Conservation (phyloP, 1,140 invertebrate species). For the Neocloeon triangulifer region DNA sequence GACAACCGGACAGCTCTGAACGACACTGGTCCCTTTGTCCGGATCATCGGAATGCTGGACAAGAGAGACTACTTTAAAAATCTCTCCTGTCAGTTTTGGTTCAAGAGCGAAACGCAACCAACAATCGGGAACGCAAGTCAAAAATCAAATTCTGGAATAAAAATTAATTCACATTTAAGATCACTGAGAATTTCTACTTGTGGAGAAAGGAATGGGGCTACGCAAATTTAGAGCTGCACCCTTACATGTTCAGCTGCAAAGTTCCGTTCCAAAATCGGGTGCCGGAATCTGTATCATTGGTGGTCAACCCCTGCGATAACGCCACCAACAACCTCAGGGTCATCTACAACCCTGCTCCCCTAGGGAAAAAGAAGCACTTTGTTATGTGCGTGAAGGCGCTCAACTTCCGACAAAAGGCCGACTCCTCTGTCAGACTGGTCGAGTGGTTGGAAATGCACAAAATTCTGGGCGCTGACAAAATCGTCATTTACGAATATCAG, state of each 20-base stretch:
- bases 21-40: not conserved
- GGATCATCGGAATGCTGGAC: not conserved
- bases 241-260: not conserved
- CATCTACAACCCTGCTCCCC: not conserved
- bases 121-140: not conserved
- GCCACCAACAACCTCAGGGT: not conserved
- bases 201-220: not conserved
- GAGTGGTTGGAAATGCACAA: slow-evolving; percentile 1
- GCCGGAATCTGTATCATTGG: slow-evolving; percentile 55
- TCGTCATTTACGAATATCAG: slow-evolving; percentile 1
- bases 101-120: not conserved
- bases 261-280: slow-evolving; percentile 18
- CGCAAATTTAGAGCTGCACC: not conserved
- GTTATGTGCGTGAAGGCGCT: not conserved
- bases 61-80: not conserved
- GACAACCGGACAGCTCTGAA: not conserved
- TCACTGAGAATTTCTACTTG: too few relatives aligned
- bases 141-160: too few relatives aligned
- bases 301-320: too few relatives aligned
- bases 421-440: not conserved
- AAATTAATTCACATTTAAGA: too few relatives aligned
- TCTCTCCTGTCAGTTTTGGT: not conserved
- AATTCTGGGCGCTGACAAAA: not conserved
- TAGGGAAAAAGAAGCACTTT: not conserved
- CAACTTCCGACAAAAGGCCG: not conserved